These are phyloP conservation scores for Calcarius lapponicus DNA, from an alignment of 2,797 vertebrate genomes.

Conservation along the genomic window DNA sequence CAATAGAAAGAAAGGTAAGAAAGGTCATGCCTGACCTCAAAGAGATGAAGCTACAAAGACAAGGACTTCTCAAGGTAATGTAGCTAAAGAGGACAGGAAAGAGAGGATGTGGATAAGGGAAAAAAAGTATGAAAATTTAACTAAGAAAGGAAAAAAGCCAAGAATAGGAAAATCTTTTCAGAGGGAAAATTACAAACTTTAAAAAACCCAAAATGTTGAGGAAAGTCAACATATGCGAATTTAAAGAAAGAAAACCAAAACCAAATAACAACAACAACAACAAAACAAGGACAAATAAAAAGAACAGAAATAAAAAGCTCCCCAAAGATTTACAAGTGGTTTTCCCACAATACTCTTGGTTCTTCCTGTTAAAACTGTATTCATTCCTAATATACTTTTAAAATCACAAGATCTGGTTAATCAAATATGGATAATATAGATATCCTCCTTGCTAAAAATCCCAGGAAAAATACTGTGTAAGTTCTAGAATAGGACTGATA, in stretches of 20 bases:
- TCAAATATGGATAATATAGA: neutral
- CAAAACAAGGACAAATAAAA: neutral
- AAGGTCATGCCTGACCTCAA: neutral
- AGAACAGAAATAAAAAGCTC: neutral
- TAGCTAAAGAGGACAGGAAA: neutral
- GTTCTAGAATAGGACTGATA: neutral
- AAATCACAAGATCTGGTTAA: neutral
- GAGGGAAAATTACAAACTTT: neutral
- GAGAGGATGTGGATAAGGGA: neutral
- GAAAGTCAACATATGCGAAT: neutral
- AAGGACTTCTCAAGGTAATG: neutral
- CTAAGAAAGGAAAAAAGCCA: neutral
- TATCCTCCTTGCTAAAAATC: neutral
- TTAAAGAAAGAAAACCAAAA: neutral
- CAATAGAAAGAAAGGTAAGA: neutral
- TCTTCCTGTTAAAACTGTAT: neutral
- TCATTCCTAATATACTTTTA: neutral
- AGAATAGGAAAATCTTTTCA: neutral
- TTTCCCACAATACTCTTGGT: neutral
- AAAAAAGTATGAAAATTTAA: neutral
- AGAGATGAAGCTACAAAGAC: neutral
- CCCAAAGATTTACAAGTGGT: neutral
- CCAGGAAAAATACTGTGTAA: neutral
- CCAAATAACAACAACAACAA: neutral
- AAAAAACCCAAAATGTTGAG: neutral